These are phyloP conservation scores for Pilophorus perplexus DNA, from an alignment of 2,888 invertebrate species.

Conservation along the genomic window DNA sequence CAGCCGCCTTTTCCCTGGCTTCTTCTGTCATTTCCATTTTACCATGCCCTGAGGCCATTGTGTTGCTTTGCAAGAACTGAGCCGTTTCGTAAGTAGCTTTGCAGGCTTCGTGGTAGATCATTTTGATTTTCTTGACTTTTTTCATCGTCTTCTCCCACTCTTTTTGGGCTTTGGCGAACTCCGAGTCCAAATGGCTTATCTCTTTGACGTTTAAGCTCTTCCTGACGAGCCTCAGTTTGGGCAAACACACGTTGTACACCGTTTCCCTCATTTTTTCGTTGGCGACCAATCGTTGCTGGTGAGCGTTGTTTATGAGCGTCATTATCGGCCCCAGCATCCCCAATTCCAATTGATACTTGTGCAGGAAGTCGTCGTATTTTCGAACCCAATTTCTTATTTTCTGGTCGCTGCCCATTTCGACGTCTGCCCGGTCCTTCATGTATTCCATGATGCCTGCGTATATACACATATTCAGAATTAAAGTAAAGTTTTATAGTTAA, in stretches of 20 bases:
- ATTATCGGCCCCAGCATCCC: slow-evolving; percentile 16
- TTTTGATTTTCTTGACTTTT: slow-evolving; percentile 22
- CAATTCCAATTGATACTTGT: neutral
- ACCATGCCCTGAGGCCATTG: slow-evolving; percentile 23
- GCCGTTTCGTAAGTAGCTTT: neutral
- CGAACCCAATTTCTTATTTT: neutral
- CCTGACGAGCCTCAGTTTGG: slow-evolving; percentile 13
- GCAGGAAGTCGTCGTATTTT: neutral
- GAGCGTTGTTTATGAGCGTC: slow-evolving; percentile 15
- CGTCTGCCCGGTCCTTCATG: slow-evolving; percentile 11
- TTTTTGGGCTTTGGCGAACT: slow-evolving; percentile 1
- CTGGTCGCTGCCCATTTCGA: neutral
- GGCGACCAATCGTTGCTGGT: slow-evolving; percentile 4
- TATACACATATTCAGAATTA: too few species aligned
- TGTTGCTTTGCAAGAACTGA: neutral
- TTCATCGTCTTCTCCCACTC: slow-evolving; percentile 27
- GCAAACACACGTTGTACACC: neutral
- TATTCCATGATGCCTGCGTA: neutral
- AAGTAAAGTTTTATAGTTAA: too few species aligned
- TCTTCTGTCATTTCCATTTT: slow-evolving; percentile 22
- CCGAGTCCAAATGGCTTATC: neutral
- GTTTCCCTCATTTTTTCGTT: neutral
- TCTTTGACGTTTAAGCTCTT: neutral
- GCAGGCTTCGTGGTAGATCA: slow-evolving; percentile 34
- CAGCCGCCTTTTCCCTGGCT: slow-evolving; percentile 2